phyloP scores from a whole-genome alignment of 2,888 invertebrate genomes.

The Machimus atricapillus region DNA sequence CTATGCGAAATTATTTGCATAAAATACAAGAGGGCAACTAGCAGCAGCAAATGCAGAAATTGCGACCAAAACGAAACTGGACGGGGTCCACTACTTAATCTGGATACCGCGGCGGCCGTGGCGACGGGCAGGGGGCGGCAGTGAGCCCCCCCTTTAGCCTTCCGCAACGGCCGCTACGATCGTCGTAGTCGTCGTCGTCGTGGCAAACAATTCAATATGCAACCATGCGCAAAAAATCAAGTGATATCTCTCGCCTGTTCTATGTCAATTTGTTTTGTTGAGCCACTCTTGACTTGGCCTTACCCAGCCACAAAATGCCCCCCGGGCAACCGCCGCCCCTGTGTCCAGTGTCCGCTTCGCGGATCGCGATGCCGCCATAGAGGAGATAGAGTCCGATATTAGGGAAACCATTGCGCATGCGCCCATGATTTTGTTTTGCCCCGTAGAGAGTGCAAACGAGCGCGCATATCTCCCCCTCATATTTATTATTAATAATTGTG shows the following conservation, averaged over 20 bases:
- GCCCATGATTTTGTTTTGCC: neutral
- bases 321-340: neutral
- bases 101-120: neutral
- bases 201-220: neutral
- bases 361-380: neutral
- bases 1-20: constrained; percentile 10
- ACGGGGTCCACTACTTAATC: neutral
- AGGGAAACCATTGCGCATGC: neutral
- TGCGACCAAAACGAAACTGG: neutral
- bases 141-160: neutral
- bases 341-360: neutral
- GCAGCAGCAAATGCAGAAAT: neutral
- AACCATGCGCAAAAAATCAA: neutral
- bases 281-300: neutral
- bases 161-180: neutral
- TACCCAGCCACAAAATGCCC: neutral
- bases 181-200: neutral
- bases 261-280: constrained; percentile 13
- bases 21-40: neutral
- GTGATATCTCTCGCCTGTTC: constrained; percentile 9
- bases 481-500: constrained; percentile 28
- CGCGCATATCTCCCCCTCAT: neutral
- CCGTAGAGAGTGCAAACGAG: neutral
- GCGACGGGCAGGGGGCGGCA: no score
- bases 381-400: neutral